Base-by-base conservation (phyloP, 35 echinoderm and acorn worm genomes). In the Patiria miniata region DNA sequence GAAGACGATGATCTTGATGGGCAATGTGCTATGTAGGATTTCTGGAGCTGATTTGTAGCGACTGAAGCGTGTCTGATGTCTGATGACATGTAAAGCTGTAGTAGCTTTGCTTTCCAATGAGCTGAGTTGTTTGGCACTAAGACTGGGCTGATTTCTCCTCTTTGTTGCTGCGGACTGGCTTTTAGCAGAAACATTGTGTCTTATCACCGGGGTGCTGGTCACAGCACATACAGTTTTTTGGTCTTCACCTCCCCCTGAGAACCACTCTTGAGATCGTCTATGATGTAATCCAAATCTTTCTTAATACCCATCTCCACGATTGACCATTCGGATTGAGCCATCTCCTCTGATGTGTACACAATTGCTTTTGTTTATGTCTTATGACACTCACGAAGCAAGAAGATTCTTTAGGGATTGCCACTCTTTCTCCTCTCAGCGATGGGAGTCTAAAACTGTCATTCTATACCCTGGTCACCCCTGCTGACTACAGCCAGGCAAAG, bases 231-330 rank as follows among this genome's bases (percentile, higher is more conserved):
- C 65, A 6, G 65, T 16, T 9, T 16, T 73, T 34, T 73, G 26
- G 29, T 73, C 34, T 73, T 73, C 65, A 22, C 29, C 26, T 26
- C 65, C 21, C 65, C 65, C 26, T 26, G 26, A 14, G 65, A 23
- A 15, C 26, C 26, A 18, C 14, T 73, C 29, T 73, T 73, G 29
- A 73, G 65, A 34, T 73, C 65, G 26, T 73, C 65, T 26, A 73
- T 73, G 65, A 73, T 73, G 65, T 73, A 73, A 73, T 73, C 65
- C 65, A 73, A 73, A 32, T 73, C 65, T 32, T 26, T 73, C 2
- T 26, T 73, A 34, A 73, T 32, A 28, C 65, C 34, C 65, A 73
- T 73, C 29, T 73, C 15, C 19, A 30, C 65, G 8, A 30, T 47
- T 4, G 42, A 47, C 42, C 12, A 12, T 12, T 47, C 42, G 12